Conservation (phyloP, 2,888 invertebrate species). For the Drosophila subsilvestris region DNA sequence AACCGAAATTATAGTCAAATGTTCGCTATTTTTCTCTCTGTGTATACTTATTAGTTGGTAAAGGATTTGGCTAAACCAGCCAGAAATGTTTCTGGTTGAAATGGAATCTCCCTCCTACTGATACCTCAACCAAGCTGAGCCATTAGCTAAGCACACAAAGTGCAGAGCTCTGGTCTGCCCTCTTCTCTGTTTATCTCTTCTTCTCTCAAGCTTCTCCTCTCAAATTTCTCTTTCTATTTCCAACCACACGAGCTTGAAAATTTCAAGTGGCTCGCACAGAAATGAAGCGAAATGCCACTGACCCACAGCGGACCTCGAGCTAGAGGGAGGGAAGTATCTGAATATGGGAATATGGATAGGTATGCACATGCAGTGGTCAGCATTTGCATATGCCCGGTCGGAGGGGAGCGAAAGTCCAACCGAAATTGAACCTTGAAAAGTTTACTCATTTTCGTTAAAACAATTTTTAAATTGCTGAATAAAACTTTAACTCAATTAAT, state of each 20-base stretch:
- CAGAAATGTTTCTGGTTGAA: conserved; percentile 30
- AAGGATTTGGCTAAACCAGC: background rate
- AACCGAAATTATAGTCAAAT: background rate
- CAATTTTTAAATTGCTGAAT: conserved; percentile 11
- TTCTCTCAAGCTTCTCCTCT: background rate
- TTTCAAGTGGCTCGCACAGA: conserved; percentile 36
- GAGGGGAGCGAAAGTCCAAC: conserved; percentile 6
- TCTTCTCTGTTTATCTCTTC: background rate
- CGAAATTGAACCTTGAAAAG: background rate
- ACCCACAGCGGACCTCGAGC: conserved; percentile 26
- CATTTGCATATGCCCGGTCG: conserved; percentile 45
- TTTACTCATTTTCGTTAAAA: background rate
- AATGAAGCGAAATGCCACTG: conserved; percentile 58
- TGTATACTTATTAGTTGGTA: conserved; percentile 1
- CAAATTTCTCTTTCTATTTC: background rate
- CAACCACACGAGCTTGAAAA: conserved; percentile 37
- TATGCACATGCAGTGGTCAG: conserved; percentile 1
- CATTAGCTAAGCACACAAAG: conserved; percentile 45
- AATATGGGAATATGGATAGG: background rate
- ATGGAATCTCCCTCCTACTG: conserved; percentile 7
- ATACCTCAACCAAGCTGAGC: conserved; percentile 21
- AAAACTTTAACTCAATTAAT: conserved; percentile 45
- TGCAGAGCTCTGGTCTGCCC: background rate
- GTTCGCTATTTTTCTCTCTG: background rate
- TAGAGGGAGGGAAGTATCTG: background rate